Percentiles rank a stretch among this genome's conserved stretches.
phyloP scores from a whole-genome alignment of 92 coral and sea anemone species.

The Umimayanthus kanabou region DNA sequence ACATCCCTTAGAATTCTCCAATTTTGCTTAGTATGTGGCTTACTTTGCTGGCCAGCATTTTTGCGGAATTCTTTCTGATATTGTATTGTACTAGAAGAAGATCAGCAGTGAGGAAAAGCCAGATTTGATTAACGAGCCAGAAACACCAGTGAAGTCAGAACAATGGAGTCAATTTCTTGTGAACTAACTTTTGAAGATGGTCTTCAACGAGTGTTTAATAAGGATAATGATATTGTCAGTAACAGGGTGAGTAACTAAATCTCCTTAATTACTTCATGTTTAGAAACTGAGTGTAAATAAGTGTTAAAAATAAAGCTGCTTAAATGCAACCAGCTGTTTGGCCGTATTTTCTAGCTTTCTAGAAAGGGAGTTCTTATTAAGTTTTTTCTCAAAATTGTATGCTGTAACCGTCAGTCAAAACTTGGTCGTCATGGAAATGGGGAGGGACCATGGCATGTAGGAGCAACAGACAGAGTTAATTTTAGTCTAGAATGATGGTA shows the following conservation, averaged over 20 bases:
- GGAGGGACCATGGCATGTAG: background rate
- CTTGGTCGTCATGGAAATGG: background rate
- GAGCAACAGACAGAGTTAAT: background rate
- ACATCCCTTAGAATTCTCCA: too few species aligned
- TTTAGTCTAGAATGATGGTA: background rate
- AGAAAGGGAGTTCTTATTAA: too few species aligned
- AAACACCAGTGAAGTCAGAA: background rate
- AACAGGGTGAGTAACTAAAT: background rate
- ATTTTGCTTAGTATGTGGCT: too few species aligned
- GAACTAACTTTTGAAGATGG: background rate
- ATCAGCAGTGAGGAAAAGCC: background rate
- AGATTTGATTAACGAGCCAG: background rate
- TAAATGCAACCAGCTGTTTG: background rate
- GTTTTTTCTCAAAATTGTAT: too few species aligned
- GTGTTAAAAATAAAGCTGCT: background rate
- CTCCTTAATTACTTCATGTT: background rate
- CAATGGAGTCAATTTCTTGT: background rate
- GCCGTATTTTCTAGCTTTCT: too few species aligned
- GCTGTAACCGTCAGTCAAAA: background rate
- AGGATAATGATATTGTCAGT: background rate
- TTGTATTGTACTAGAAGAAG: background rate
- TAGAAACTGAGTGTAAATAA: background rate
- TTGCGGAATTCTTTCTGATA: background rate
- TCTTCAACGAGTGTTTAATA: background rate
- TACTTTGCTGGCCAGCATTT: background rate